These are phyloP conservation scores for Novumbra hubbsi DNA, from an alignment of 2,797 vertebrate genomes.

Conservation along the genomic window DNA sequence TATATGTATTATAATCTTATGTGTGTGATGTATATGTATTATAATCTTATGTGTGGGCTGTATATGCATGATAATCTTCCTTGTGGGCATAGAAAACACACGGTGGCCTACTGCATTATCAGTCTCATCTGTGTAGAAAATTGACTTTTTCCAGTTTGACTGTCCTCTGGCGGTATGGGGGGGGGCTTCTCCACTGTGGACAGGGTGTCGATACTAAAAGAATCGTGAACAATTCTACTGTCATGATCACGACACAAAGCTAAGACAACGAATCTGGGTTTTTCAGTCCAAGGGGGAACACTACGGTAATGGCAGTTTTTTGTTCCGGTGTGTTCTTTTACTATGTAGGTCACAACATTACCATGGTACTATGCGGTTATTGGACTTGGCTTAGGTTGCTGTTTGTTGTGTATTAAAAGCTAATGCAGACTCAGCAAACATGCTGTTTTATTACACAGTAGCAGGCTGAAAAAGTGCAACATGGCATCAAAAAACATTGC, in stretches of 20 bases:
- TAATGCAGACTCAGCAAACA: slow-evolving; percentile 81
- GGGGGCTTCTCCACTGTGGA: slow-evolving; percentile 17
- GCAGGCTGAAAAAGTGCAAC: slow-evolving; percentile 70
- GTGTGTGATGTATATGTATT: no score
- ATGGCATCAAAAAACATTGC: slow-evolving; percentile 63
- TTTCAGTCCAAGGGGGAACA: slow-evolving; percentile 55
- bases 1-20: no score
- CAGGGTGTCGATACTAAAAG: slow-evolving; percentile 15
- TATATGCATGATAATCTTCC: slow-evolving; percentile 51
- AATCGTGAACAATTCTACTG: neutral
- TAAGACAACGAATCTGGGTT: slow-evolving; percentile 49
- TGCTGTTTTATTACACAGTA: slow-evolving; percentile 80
- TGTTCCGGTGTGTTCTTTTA: slow-evolving; percentile 38
- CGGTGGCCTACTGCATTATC: slow-evolving; percentile 66
- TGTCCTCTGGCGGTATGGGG: neutral
- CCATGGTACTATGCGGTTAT: slow-evolving; percentile 70
- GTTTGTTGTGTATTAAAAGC: slow-evolving; percentile 81
- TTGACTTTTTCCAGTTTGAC: slow-evolving; percentile 39
- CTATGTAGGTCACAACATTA: slow-evolving; percentile 67
- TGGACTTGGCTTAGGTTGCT: slow-evolving; percentile 76
- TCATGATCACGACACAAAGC: slow-evolving; percentile 22
- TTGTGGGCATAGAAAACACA: slow-evolving; percentile 54
- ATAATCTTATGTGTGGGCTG: no score
- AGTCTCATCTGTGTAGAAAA: slow-evolving; percentile 60
- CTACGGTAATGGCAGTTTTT: slow-evolving; percentile 36